Evolutionary conservation across 2,888 invertebrate genomes (phyloP), one percentile per base, ranked within the genome.

Genomic region (Perdita meconis): DNA sequence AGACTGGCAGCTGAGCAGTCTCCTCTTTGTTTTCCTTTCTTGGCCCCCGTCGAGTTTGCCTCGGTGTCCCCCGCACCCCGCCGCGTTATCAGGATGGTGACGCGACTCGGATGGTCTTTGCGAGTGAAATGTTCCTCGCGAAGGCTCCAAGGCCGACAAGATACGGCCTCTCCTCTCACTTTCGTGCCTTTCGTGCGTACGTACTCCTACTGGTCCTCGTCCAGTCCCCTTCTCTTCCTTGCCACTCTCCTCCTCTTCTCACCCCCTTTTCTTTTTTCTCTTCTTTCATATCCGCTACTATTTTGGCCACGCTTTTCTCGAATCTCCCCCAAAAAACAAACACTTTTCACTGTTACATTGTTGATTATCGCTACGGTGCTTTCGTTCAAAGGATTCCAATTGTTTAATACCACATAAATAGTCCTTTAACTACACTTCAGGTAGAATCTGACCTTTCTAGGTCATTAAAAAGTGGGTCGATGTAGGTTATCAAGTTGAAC

Each of bases 91-190:
- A 66, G 80, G 56, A 65, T 71, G 57, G 65, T 66, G 84, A 82
- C 75, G 57, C 73, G 68, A 30, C 68, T 74, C 70, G 82, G 85
- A 85, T 82, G 78, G 83, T 85, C 77, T 81, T 81, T 79, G 79
- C 83, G 82, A 88, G 89, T 88, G 87, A 89, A 90, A 90, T 87
- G 87, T 87, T 88, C 77, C 77, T 86, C 74, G 83, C 74, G 77
- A 75, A 77, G 77, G 80, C 84, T 69, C 86, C 89, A 90, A 90
- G 89, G 89, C 89, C 89, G 86, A 84, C 87, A 69, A 79, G 85
- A 76, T 86, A 82, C 86, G 65, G 71, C 84, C 78, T 84, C 78
- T 84, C 88, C 87, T 90, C 89, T 89, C 89, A 89, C 90, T 89
- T 89, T 89, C 85, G 69, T 87, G 79, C 72, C 80, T 81, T 73